Percentiles rank a stretch among this genome's conserved stretches.
phyloP scores from a whole-genome alignment of 2,113 vertebrate genomes.

The Podarcis cretensis region DNA sequence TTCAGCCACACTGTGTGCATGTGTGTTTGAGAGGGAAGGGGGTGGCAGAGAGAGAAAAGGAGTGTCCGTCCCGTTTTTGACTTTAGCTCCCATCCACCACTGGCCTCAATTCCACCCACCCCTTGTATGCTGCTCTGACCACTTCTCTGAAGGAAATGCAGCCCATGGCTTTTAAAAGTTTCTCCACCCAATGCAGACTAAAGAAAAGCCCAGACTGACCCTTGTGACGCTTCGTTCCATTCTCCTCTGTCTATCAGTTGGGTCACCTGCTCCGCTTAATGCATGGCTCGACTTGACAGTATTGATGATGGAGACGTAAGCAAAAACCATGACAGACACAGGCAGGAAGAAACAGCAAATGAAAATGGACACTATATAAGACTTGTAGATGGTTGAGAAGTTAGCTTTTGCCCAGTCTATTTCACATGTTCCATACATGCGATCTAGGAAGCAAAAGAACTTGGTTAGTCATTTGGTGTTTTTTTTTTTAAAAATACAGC shows the following conservation, averaged over 20 bases:
- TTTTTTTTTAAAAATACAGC: neutral
- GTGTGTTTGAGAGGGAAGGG: too few species aligned
- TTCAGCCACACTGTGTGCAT: neutral
- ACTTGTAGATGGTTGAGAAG: constrained; percentile 88
- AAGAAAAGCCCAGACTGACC: constrained; percentile 55
- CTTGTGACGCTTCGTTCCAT: constrained; percentile 82
- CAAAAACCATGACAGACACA: constrained; percentile 82
- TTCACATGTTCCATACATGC: constrained; percentile 85
- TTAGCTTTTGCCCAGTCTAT: constrained; percentile 91
- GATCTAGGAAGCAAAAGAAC: constrained; percentile 70
- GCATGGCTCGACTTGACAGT: constrained; percentile 85
- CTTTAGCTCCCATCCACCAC: too few species aligned
- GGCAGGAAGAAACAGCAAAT: constrained; percentile 86
- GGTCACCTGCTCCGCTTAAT: constrained; percentile 76
- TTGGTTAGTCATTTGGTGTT: constrained; percentile 43
- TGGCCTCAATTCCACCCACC: too few species aligned
- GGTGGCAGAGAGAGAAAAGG: too few species aligned
- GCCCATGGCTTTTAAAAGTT: neutral
- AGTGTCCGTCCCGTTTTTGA: too few species aligned
- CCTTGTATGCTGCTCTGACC: neutral
- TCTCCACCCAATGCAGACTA: neutral
- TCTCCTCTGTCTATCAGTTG: constrained; percentile 80
- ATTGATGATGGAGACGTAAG: constrained; percentile 84
- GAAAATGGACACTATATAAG: constrained; percentile 85
- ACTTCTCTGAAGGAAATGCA: neutral